phyloP scores from a whole-genome alignment of 2,113 vertebrate species.

The Lampris incognitus region DNA sequence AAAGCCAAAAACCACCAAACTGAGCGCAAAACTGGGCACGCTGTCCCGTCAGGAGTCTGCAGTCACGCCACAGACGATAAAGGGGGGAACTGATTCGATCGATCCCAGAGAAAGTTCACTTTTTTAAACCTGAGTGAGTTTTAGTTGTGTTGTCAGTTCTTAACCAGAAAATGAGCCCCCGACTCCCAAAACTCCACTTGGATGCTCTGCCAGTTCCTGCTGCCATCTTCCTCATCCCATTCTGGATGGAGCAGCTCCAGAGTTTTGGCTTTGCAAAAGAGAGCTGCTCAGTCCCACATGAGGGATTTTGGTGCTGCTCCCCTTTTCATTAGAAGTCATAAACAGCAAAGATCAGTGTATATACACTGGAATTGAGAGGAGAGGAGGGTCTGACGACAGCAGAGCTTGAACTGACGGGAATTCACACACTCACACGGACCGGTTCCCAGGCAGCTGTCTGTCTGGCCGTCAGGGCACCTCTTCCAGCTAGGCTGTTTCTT shows the following conservation, averaged over 20 bases:
- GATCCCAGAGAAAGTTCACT: not conserved
- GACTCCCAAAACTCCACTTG: not conserved
- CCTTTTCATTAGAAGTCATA: no score
- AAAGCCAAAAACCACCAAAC: no score
- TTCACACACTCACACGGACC: constrained; percentile 37
- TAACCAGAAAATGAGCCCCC: not conserved
- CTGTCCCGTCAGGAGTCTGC: not conserved
- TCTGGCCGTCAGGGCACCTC: not conserved
- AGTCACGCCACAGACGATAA: not conserved
- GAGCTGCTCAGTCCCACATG: no score
- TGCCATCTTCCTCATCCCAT: not conserved
- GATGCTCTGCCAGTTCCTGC: not conserved
- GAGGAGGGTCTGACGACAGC: constrained; percentile 21
- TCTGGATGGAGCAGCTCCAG: constrained; percentile 16
- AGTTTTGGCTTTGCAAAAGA: constrained; percentile 14
- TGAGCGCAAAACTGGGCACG: not conserved
- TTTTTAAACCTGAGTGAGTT: no score
- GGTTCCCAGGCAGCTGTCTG: constrained; percentile 33
- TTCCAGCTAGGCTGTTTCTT: constrained; percentile 57
- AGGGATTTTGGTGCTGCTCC: no score
- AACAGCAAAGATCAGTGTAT: not conserved
- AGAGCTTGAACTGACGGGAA: constrained; percentile 37
- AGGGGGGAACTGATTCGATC: not conserved
- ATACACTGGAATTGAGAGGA: constrained; percentile 13
- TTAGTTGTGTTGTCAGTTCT: not conserved